Percentiles rank a stretch among this genome's conserved stretches.
Conservation (phyloP, 2,888 invertebrate genomes). For the Eristalinus aeneus region DNA sequence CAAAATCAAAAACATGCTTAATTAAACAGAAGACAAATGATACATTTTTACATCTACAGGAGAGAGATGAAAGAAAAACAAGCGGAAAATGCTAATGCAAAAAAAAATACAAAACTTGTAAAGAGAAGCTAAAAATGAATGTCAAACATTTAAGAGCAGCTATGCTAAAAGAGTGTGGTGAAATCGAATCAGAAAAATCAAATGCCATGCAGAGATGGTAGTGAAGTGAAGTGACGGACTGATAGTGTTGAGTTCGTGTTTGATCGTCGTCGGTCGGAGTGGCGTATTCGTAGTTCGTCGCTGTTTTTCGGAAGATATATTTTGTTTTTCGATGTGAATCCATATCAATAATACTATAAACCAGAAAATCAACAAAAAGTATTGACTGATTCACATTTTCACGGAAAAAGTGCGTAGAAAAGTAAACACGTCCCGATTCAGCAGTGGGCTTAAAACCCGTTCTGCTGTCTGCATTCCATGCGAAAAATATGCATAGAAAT, state of each 20-base stretch:
- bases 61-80: constrained; percentile 45
- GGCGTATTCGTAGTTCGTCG: constrained; percentile 4
- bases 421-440: background rate
- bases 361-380: background rate
- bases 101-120: background rate
- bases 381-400: background rate
- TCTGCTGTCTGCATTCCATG: constrained; percentile 56
- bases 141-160: constrained; percentile 23
- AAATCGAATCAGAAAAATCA: constrained; percentile 22
- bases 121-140: background rate
- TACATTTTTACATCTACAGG: background rate
- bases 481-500: constrained; percentile 48
- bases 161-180: background rate
- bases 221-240: background rate
- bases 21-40: background rate
- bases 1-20: constrained; percentile 41
- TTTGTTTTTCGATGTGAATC: background rate
- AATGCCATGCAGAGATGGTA: constrained; percentile 21
- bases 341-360: background rate
- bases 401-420: background rate
- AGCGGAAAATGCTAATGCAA: constrained; percentile 16
- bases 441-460: constrained; percentile 31
- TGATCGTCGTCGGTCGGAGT: constrained; percentile 41
- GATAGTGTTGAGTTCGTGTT: constrained; percentile 51
- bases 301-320: background rate